Evolutionary conservation across 2,797 vertebrate species (phyloP).

Genomic region (Lindbergichthys nudifrons): DNA sequence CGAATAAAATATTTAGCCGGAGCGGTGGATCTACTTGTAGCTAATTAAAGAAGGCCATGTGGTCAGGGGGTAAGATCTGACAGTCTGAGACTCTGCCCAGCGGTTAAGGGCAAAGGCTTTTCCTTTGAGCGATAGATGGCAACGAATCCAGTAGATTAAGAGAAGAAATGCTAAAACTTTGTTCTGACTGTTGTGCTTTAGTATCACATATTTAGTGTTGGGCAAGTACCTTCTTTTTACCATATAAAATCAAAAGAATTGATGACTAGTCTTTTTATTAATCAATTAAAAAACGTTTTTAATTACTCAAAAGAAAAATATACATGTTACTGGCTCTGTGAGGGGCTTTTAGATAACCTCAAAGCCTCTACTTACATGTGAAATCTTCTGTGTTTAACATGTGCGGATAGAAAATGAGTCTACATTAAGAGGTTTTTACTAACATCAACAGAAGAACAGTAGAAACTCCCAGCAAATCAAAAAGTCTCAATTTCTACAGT

Average conservation of each 20-base stretch:
- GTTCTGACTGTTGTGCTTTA: background rate
- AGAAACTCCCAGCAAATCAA: background rate
- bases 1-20: conserved; percentile 67
- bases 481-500: background rate
- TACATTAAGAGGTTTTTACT: background rate
- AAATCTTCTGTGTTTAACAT: conserved; percentile 1
- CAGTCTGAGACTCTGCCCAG: background rate
- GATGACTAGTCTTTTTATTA: background rate
- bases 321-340: background rate
- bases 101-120: conserved; percentile 41
- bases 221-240: background rate
- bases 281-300: background rate
- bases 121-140: conserved; percentile 21
- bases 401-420: background rate
- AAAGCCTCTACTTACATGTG: background rate
- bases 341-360: background rate
- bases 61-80: conserved; percentile 28
- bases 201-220: background rate
- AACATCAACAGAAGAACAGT: background rate
- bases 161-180: conserved; percentile 3
- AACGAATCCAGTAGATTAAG: conserved; percentile 17
- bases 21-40: conserved; percentile 45
- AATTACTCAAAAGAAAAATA: conserved; percentile 2
- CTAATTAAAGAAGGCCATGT: conserved; percentile 63
- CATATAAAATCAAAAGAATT: no score